phyloP scores from a whole-genome alignment of 2,113 vertebrate species.

The Corythoichthys intestinalis region DNA sequence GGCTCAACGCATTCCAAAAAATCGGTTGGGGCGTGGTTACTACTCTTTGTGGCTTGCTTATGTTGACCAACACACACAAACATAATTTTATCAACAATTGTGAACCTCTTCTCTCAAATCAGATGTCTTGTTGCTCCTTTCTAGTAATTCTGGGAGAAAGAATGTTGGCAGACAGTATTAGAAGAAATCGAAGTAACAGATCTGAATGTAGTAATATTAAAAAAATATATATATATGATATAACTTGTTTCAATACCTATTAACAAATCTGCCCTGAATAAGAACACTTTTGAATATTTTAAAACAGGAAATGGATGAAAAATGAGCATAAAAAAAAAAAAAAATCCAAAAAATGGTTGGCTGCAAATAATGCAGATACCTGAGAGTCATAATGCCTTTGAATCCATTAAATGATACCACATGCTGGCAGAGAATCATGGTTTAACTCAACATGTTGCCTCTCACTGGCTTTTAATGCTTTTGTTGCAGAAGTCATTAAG shows the following conservation, averaged over 20 bases:
- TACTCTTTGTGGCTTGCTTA: too few species aligned
- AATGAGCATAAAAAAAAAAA: not conserved
- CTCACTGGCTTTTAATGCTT: slow-evolving; percentile 5
- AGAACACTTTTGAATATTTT: not conserved
- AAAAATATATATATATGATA: not conserved
- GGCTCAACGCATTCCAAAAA: too few species aligned
- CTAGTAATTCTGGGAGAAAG: too few species aligned
- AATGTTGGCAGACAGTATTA: too few species aligned
- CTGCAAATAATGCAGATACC: not conserved
- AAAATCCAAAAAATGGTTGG: not conserved
- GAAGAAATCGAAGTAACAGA: too few species aligned
- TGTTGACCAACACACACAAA: too few species aligned
- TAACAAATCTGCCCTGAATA: not conserved
- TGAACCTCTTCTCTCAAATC: too few species aligned
- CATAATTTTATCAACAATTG: too few species aligned
- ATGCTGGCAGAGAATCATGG: slow-evolving; percentile 25
- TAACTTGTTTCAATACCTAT: not conserved
- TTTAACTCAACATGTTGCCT: slow-evolving; percentile 24
- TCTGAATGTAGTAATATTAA: too few species aligned
- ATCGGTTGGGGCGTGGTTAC: too few species aligned
- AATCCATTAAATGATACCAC: slow-evolving; percentile 21
- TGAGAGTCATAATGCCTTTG: not conserved
- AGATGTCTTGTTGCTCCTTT: too few species aligned
- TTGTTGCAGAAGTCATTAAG: slow-evolving; percentile 16
- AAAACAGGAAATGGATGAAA: not conserved